These are phyloP conservation scores for Muscidifurax raptorellus DNA, from an alignment of 1,140 invertebrate genomes.

Conservation along the genomic window DNA sequence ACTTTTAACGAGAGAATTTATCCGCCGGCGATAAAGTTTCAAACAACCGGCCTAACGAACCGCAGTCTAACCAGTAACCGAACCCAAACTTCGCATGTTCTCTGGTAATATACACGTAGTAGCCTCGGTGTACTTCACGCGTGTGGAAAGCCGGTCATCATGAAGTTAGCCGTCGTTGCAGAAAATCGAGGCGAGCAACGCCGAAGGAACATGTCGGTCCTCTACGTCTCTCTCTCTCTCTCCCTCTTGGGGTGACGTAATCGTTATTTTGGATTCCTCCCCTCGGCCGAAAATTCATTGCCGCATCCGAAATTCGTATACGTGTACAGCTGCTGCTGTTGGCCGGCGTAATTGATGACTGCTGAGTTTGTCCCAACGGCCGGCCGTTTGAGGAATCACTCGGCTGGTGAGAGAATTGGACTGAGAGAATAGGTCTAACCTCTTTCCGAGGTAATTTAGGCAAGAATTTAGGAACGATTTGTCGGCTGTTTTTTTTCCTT, in stretches of 20 bases:
- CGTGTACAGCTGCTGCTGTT: neutral
- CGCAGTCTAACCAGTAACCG: neutral
- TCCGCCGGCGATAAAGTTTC: neutral
- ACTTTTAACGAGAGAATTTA: neutral
- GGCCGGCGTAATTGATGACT: constrained; percentile 29
- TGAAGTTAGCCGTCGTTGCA: constrained; percentile 5
- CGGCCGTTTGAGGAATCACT: constrained; percentile 19
- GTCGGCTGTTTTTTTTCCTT: neutral
- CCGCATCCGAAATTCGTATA: constrained; percentile 36
- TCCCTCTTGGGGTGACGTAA: constrained; percentile 15
- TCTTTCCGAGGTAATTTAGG: neutral
- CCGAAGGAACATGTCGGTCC: neutral
- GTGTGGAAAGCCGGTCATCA: constrained; percentile 1
- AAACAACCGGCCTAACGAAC: neutral
- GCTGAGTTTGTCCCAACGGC: constrained; percentile 28
- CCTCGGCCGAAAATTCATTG: constrained; percentile 32
- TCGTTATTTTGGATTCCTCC: constrained; percentile 31
- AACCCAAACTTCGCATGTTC: constrained; percentile 21
- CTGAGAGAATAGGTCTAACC: neutral
- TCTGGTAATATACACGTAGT: neutral
- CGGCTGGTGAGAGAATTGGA: constrained; percentile 5
- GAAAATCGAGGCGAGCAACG: constrained; percentile 2
- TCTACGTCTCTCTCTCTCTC: neutral
- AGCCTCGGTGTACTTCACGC: neutral
- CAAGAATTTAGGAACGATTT: neutral